phyloP scores from a whole-genome alignment of 2,113 vertebrate species.

The Falcunculus frontatus region DNA sequence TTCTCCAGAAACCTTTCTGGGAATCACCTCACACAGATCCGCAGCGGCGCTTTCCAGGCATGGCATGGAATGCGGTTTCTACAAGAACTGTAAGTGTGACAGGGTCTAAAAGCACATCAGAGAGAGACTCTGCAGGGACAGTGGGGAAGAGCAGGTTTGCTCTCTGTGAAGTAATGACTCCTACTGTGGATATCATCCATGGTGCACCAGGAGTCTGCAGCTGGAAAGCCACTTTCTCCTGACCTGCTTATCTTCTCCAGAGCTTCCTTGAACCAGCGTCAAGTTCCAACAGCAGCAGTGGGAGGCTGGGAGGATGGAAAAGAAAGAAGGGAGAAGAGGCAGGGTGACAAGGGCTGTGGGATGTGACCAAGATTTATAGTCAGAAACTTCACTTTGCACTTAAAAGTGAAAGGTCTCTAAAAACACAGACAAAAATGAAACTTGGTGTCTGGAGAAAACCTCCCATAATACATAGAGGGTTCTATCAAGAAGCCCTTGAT shows the following conservation, averaged over 20 bases:
- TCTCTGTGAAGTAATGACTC: neutral
- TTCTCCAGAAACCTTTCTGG: conserved; percentile 48
- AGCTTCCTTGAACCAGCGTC: neutral
- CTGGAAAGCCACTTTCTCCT: neutral
- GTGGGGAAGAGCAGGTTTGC: neutral
- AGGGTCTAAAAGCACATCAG: neutral
- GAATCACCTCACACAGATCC: conserved; percentile 28
- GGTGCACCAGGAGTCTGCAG: neutral
- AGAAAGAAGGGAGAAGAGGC: neutral
- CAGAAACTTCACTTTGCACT: neutral
- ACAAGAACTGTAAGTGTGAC: conserved; percentile 50
- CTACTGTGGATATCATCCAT: neutral
- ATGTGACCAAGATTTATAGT: neutral
- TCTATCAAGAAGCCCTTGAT: neutral
- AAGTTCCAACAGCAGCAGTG: neutral
- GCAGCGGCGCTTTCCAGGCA: conserved; percentile 37
- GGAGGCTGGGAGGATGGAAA: neutral
- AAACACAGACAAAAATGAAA: neutral
- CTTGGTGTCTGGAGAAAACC: neutral
- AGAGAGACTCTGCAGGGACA: rapidly evolving
- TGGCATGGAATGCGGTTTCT: conserved; percentile 66
- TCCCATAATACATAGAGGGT: neutral
- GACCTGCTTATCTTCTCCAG: neutral
- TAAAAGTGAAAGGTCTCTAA: neutral
- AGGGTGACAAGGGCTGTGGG: neutral